Evolutionary conservation across 2,113 vertebrate species (phyloP).

Genomic region (Halichoeres trimaculatus): DNA sequence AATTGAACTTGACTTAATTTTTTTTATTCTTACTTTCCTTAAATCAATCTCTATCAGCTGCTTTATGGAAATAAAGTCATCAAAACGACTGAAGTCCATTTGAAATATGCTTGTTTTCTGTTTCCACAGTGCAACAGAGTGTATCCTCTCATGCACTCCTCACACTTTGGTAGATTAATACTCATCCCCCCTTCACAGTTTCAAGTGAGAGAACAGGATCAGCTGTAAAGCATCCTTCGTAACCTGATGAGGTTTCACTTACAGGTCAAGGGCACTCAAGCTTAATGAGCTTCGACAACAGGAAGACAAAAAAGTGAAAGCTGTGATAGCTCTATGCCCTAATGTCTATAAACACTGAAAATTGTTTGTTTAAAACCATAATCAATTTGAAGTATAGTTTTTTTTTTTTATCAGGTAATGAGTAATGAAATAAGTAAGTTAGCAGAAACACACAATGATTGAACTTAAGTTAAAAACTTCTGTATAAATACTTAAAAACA

Average conservation of each 20-base stretch:
- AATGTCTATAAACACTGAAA: background rate
- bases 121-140: background rate
- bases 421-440: too few species aligned
- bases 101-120: background rate
- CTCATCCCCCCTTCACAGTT: background rate
- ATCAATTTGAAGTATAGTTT: too few species aligned
- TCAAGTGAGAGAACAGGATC: conserved; percentile 14
- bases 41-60: too few species aligned
- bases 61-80: too few species aligned
- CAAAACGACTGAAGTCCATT: too few species aligned
- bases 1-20: too few species aligned
- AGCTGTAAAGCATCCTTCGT: conserved; percentile 19
- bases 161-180: background rate
- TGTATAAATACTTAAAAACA: background rate
- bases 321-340: background rate
- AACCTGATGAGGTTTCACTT: conserved; percentile 17
- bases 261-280: conserved; percentile 33
- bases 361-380: too few species aligned
- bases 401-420: too few species aligned
- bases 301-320: background rate
- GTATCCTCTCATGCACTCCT: background rate
- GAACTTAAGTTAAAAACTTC: too few species aligned
- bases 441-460: too few species aligned
- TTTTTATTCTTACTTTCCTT: too few species aligned
- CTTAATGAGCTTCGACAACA: background rate